These are phyloP conservation scores for Ladona fulva DNA, from an alignment of 1,140 invertebrate species.

Conservation along the genomic window DNA sequence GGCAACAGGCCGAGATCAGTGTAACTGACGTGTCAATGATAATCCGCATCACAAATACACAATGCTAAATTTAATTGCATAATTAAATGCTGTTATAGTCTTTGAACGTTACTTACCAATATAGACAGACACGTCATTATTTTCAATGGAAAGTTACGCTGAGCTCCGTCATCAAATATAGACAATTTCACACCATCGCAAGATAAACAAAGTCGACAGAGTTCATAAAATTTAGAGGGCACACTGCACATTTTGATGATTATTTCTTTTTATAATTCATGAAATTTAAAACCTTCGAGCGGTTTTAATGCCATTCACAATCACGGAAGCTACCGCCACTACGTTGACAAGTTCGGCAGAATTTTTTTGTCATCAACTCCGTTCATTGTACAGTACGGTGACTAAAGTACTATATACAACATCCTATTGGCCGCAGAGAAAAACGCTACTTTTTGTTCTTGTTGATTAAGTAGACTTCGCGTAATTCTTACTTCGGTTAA, in stretches of 20 bases:
- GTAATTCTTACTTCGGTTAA: no score
- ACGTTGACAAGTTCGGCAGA: slow-evolving; percentile 1
- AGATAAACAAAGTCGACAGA: slow-evolving; percentile 45
- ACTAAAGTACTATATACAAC: neutral
- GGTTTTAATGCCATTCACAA: neutral
- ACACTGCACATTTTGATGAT: slow-evolving; percentile 37
- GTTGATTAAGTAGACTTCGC: no score
- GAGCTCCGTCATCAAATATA: slow-evolving; percentile 41
- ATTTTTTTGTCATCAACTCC: neutral
- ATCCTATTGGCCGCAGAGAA: neutral
- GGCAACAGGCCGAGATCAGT: no score
- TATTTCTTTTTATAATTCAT: neutral
- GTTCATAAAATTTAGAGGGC: slow-evolving; percentile 43
- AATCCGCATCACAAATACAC: neutral
- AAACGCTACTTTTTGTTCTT: neutral
- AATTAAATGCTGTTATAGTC: neutral
- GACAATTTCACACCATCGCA: slow-evolving; percentile 42
- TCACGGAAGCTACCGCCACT: neutral
- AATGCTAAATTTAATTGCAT: neutral
- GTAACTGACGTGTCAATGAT: neutral
- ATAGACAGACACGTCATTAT: slow-evolving; percentile 40
- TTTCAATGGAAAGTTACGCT: slow-evolving; percentile 40
- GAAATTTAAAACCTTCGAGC: neutral
- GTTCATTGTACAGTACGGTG: slow-evolving; percentile 1
- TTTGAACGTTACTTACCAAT: slow-evolving; percentile 33